Base-by-base conservation (phyloP, 1,140 invertebrate genomes). In the Drosophila seguyi region DNA sequence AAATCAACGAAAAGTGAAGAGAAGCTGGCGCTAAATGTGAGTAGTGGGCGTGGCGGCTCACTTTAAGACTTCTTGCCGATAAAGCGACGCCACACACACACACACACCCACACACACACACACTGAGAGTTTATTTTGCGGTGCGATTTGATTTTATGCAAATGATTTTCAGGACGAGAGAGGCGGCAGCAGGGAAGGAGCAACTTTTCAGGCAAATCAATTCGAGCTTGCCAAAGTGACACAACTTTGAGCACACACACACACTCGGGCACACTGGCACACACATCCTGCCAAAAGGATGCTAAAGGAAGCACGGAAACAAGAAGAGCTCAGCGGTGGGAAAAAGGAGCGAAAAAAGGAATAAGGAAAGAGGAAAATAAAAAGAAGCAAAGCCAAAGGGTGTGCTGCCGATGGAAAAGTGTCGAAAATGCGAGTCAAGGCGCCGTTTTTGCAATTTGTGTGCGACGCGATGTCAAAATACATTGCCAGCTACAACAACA, bases 91-190 rank as follows among this genome's bases (percentile, higher is more conserved):
- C n/a, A n/a, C n/a, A n/a, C n/a, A n/a, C n/a, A n/a, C n/a, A n/a
- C n/a, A n/a, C 25, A 25, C 25, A 25, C 25, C 2, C 25, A 58
- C 44, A 47, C 16, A 11, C 45, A 50, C 27, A 62, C 83, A 52
- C 52, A 68, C 69, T 48, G 66, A 48, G 61, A 88, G 84, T 87
- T 87, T 83, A 88, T 87, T 87, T 87, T 83, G 74, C 72, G 81
- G 71, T 88, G 72, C 72, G 84, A 81, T 88, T 88, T 88, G 84
- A 84, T 84, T 88, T 87, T 88, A 87, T 87, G 84, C 84, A 87
- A 87, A 87, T 88, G 79, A 86, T 81, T 83, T 66, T 55, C 29
- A 57, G 66, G 79, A 34, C 47, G 66, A 75, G 36, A 52, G 22
- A 20, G 34, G 29, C 6, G n/a, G 16, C 6, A 18, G 27, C 42